Evolutionary conservation across 2,797 vertebrate genomes (phyloP).

Genomic region (Sitta carolinensis): DNA sequence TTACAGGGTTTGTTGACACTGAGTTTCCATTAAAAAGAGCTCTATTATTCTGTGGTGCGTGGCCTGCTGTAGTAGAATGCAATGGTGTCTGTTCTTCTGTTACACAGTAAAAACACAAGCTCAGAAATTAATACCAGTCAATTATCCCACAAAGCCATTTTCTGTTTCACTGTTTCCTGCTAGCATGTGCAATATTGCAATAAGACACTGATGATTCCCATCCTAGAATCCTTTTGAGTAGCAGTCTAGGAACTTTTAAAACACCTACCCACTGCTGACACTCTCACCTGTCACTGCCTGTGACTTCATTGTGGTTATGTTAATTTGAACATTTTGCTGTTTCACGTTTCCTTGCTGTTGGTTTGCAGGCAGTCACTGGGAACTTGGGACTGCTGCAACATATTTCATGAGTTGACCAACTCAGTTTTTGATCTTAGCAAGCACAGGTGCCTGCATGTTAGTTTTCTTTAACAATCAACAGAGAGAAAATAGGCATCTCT

Average conservation of each 20-base stretch:
- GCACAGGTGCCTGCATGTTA: neutral
- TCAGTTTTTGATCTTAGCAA: neutral
- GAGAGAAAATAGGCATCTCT: neutral
- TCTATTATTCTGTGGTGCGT: neutral
- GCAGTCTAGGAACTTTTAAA: neutral
- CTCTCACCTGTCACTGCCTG: neutral
- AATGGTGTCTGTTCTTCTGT: neutral
- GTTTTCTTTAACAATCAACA: neutral
- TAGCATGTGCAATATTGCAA: neutral
- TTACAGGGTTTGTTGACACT: neutral
- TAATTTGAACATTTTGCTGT: neutral
- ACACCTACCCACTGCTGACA: neutral
- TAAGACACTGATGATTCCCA: neutral
- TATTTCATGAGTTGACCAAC: neutral
- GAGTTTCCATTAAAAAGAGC: neutral
- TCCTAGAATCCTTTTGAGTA: neutral
- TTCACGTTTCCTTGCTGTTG: neutral
- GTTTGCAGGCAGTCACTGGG: neutral
- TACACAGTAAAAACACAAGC: neutral
- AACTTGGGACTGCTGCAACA: neutral
- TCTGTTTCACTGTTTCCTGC: neutral
- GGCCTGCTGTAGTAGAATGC: neutral
- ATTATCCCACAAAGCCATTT: neutral
- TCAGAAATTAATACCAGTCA: neutral
- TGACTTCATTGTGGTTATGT: neutral